Base-by-base conservation (phyloP, 2,797 vertebrate genomes). In the Dendrocincla fuliginosa region DNA sequence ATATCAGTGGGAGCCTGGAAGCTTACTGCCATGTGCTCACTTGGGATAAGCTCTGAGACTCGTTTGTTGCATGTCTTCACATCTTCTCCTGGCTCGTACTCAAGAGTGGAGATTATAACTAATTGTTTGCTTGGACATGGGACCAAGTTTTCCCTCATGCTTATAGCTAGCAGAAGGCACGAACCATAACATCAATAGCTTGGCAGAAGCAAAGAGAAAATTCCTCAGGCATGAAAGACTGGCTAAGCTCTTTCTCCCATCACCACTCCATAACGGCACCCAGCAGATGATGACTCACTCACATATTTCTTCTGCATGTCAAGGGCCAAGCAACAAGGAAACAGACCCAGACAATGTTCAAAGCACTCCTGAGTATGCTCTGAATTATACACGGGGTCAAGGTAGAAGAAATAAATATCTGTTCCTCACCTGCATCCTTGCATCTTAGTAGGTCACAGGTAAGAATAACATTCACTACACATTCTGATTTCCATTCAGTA, bases 1-100 rank as follows among this genome's bases (percentile, higher is more conserved):
- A 84, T 88, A 93, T 87, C 95, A 90, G 57, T 80, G 71, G 87
- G 85, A 91, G 95, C 49, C 78, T 84, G 63, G 79, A 96, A 96
- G 93, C 75, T 97, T 92, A 74, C 46, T 88, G 90, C 85, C 83
- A 90, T 59, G 80, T 95, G 64, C 87, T 81, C 60, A 17, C 61
- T 79, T 24, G 6, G 91, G 90, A 96, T 94, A 96, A 93, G 70
- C 86, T 83, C 73, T 44, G 16, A 92, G 46, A 35, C 46, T 71
- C 0, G 1, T 76, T 63, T 90, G 55, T 79, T 91, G 44, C 84
- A 79, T 84, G 91, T 77, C 65, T 95, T 94, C 79, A 56, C 78
- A 53, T 68, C 80, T 96, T 84, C 69, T 87, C 44, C 83, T 91
- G 91, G 88, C 84, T 95, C 90, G 64, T 22, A 82, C 81, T 85